Conservation (phyloP, 2,888 invertebrate species). For the Melinaea menophilus region DNA sequence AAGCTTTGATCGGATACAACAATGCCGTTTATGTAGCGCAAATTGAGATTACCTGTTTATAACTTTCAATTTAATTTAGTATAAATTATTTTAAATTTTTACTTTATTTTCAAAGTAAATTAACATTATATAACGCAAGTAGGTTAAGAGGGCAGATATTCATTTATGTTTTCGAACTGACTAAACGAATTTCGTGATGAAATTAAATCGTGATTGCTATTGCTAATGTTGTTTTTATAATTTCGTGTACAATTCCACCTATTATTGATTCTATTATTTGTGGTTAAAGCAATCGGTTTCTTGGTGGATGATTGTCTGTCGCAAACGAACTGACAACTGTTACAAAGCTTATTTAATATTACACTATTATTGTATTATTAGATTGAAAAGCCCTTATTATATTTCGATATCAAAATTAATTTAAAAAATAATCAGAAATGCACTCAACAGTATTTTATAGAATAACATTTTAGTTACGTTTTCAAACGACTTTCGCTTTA, state of each 20-base stretch:
- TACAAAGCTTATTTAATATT: not conserved
- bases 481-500: no score
- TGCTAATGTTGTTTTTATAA: constrained; percentile 28
- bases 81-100: not conserved
- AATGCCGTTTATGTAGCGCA: constrained; percentile 2
- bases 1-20: constrained; percentile 33
- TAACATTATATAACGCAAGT: not conserved
- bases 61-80: not conserved
- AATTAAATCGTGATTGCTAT: constrained; percentile 1
- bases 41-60: no score
- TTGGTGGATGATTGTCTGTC: not conserved
- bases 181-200: constrained; percentile 2
- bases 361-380: not conserved
- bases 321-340: not conserved
- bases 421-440: no score
- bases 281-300: constrained; percentile 1
- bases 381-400: no score
- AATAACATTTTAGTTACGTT: no score
- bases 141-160: constrained; percentile 1
- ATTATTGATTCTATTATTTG: constrained; percentile 27
- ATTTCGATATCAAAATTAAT: no score
- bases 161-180: not conserved
- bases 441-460: no score
- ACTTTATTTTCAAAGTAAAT: not conserved
- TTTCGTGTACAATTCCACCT: constrained; percentile 26